Evolutionary conservation across 2,888 invertebrate genomes (phyloP).

Genomic region (Xiphydria camelus): DNA sequence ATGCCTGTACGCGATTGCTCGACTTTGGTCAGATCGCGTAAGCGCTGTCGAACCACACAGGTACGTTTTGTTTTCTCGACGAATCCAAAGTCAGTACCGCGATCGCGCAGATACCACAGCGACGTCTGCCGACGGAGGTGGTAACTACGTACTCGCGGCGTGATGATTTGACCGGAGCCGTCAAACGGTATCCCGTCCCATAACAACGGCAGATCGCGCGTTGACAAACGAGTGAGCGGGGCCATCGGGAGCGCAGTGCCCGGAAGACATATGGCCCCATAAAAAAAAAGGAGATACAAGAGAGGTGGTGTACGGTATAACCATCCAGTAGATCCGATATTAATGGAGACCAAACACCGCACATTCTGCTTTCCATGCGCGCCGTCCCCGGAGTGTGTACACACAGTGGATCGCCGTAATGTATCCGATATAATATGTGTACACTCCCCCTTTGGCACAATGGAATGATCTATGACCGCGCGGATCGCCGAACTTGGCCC

Average conservation of each 20-base stretch:
- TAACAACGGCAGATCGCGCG: slow-evolving; percentile 50
- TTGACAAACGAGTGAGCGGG: slow-evolving; percentile 52
- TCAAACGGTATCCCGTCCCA: no score
- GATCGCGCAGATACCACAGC: no score
- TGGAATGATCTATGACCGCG: slow-evolving; percentile 45
- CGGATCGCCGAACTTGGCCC: slow-evolving; percentile 17
- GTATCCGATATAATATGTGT: slow-evolving; percentile 44
- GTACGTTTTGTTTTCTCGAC: slow-evolving; percentile 8
- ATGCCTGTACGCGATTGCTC: background rate
- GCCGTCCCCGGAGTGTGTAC: slow-evolving; percentile 44
- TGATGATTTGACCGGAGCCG: slow-evolving; percentile 48
- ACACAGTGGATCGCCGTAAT: slow-evolving; percentile 35
- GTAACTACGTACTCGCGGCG: no score
- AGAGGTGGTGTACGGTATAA: slow-evolving; percentile 31
- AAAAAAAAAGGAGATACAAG: slow-evolving; percentile 47
- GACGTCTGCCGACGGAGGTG: no score
- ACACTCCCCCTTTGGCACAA: slow-evolving; percentile 46
- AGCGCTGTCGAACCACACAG: no score
- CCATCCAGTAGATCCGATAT: slow-evolving; percentile 52
- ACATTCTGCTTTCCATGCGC: slow-evolving; percentile 38
- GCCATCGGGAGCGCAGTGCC: slow-evolving; percentile 32
- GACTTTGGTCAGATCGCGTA: slow-evolving; percentile 7
- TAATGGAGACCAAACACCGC: slow-evolving; percentile 58
- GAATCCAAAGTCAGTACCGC: slow-evolving; percentile 9
- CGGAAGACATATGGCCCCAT: slow-evolving; percentile 54